A percentile compares a stretch with the other conserved stretches of the same genome.
Evolutionary conservation across 2,888 invertebrate genomes (phyloP).

Genomic region (Conistra vaccinii): DNA sequence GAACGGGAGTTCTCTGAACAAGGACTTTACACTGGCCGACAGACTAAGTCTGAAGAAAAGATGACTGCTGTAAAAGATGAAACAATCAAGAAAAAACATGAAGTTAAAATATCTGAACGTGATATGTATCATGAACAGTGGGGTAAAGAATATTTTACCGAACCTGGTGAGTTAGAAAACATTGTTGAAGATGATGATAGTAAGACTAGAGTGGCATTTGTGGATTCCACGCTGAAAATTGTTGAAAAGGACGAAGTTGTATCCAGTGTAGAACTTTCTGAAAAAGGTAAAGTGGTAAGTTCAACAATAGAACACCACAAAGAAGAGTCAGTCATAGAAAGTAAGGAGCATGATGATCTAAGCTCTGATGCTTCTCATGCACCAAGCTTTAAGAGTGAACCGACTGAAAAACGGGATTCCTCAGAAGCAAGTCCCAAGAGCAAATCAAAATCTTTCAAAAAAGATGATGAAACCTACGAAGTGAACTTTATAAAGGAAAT

Average conservation of each 20-base stretch:
- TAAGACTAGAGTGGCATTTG: slow-evolving; percentile 83
- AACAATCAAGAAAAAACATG: slow-evolving; percentile 86
- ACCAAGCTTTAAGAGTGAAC: slow-evolving; percentile 86
- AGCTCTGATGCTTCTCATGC: slow-evolving; percentile 88
- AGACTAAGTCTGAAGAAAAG: slow-evolving; percentile 87
- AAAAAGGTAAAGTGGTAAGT: slow-evolving; percentile 87
- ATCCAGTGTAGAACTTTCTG: slow-evolving; percentile 84
- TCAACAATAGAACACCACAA: slow-evolving; percentile 87
- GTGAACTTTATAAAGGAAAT: slow-evolving; percentile 90
- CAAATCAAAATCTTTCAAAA: slow-evolving; percentile 88
- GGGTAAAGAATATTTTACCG: slow-evolving; percentile 90
- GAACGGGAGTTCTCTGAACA: slow-evolving; percentile 87
- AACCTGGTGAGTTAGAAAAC: slow-evolving; percentile 86
- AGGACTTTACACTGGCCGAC: slow-evolving; percentile 86
- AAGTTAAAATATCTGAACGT: slow-evolving; percentile 89
- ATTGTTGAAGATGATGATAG: slow-evolving; percentile 85
- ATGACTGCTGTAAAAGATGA: slow-evolving; percentile 89
- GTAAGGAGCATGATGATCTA: slow-evolving; percentile 87
- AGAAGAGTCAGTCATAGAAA: slow-evolving; percentile 87
- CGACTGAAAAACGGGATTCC: slow-evolving; percentile 82
- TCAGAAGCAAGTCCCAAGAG: slow-evolving; percentile 86
- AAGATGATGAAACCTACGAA: slow-evolving; percentile 88
- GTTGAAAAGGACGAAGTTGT: slow-evolving; percentile 87
- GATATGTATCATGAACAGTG: slow-evolving; percentile 89
- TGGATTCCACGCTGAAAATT: slow-evolving; percentile 86